These are phyloP conservation scores for Manis pentadactyla DNA, from an alignment of 2,797 vertebrate species.

Conservation along the genomic window DNA sequence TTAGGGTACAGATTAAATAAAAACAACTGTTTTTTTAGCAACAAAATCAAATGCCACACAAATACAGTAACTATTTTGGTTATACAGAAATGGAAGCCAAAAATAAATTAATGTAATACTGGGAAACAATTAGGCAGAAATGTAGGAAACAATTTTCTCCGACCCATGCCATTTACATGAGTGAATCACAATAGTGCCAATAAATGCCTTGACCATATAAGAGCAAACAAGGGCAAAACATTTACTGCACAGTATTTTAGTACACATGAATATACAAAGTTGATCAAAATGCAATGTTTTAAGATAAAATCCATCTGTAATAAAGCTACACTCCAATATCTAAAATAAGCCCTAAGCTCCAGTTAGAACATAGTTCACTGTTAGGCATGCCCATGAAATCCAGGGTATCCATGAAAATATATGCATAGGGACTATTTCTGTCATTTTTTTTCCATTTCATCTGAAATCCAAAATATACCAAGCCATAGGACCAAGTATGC, in stretches of 20 bases:
- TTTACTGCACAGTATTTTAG: conserved; percentile 71
- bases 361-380: conserved; percentile 57
- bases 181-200: conserved; percentile 65
- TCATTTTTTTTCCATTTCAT: conserved; percentile 40
- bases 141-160: conserved; percentile 62
- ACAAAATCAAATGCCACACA: conserved; percentile 75
- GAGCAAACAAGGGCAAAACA: conserved; percentile 71
- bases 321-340: conserved; percentile 76
- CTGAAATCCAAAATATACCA: conserved; percentile 70
- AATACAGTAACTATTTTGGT: conserved; percentile 76
- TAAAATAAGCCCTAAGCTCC: conserved; percentile 66
- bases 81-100: conserved; percentile 73
- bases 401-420: conserved; percentile 61
- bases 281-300: conserved; percentile 73
- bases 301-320: conserved; percentile 78
- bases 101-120: conserved; percentile 84
- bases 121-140: conserved; percentile 76
- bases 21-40: conserved; percentile 66
- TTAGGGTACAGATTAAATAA: conserved; percentile 76
- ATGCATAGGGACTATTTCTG: conserved; percentile 12
- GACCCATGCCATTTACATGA: conserved; percentile 56
- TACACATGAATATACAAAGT: conserved; percentile 78
- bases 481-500: background rate
- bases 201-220: conserved; percentile 55
- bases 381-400: conserved; percentile 59